These are phyloP conservation scores for Bolborhynchus lineola DNA, from an alignment of 2,113 vertebrate species.

Conservation along the genomic window DNA sequence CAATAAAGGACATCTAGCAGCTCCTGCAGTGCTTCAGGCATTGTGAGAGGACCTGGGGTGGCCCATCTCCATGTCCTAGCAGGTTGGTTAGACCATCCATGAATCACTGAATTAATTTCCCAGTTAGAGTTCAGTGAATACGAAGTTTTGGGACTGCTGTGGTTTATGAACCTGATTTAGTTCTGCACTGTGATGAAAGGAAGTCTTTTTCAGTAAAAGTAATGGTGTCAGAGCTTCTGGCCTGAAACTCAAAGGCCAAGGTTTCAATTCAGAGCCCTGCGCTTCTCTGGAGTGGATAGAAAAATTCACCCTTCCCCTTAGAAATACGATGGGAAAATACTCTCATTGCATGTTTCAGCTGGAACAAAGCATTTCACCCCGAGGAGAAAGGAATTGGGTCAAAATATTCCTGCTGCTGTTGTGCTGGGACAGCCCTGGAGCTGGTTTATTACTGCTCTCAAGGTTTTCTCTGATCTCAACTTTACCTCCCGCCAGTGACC, in stretches of 20 bases:
- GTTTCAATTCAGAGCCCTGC: neutral
- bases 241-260: neutral
- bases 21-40: neutral
- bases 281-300: neutral
- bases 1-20: neutral
- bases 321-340: neutral
- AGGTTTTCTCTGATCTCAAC: neutral
- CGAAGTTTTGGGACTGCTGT: neutral
- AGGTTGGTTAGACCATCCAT: neutral
- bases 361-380: neutral
- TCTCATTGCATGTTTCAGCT: neutral
- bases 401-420: neutral
- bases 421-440: neutral
- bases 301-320: neutral
- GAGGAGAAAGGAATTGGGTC: neutral
- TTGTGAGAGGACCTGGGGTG: neutral
- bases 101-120: neutral
- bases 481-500: neutral
- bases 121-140: neutral
- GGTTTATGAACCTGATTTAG: neutral
- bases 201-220: neutral
- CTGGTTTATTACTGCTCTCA: neutral
- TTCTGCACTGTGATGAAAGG: neutral
- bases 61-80: neutral
- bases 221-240: neutral